These are phyloP conservation scores for Balaeniceps rex DNA, from an alignment of 2,113 vertebrate species.

Conservation along the genomic window DNA sequence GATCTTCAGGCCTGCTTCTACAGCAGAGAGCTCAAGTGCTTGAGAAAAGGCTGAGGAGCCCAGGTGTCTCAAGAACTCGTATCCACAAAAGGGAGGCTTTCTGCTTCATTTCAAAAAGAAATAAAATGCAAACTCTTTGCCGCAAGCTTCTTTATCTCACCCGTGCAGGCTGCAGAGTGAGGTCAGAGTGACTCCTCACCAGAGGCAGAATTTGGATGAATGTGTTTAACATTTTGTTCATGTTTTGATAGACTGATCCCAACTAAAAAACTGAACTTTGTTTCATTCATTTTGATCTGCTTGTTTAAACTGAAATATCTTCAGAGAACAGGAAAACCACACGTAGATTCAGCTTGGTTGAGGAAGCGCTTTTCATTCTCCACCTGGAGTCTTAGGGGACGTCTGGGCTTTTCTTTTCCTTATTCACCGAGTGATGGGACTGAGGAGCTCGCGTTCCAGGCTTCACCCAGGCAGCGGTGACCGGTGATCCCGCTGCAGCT, in stretches of 20 bases:
- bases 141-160: neutral
- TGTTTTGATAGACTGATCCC: neutral
- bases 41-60: neutral
- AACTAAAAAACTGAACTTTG: neutral
- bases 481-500: accelerated
- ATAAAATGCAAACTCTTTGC: neutral
- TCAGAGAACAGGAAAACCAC: neutral
- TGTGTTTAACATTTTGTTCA: neutral
- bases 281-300: neutral
- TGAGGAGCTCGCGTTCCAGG: neutral
- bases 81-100: neutral
- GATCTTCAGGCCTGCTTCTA: neutral
- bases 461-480: neutral
- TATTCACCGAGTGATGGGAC: neutral
- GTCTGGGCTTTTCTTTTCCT: neutral
- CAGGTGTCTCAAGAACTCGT: neutral
- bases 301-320: neutral
- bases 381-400: neutral
- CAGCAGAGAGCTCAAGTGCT: neutral
- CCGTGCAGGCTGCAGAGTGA: neutral
- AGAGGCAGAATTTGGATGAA: neutral
- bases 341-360: neutral
- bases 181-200: neutral
- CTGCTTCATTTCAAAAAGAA: neutral
- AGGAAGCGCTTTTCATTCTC: neutral